Percentiles rank a stretch among this genome's conserved stretches.
phyloP scores from a whole-genome alignment of 2,797 vertebrate genomes.

The Pelodytes ibericus region DNA sequence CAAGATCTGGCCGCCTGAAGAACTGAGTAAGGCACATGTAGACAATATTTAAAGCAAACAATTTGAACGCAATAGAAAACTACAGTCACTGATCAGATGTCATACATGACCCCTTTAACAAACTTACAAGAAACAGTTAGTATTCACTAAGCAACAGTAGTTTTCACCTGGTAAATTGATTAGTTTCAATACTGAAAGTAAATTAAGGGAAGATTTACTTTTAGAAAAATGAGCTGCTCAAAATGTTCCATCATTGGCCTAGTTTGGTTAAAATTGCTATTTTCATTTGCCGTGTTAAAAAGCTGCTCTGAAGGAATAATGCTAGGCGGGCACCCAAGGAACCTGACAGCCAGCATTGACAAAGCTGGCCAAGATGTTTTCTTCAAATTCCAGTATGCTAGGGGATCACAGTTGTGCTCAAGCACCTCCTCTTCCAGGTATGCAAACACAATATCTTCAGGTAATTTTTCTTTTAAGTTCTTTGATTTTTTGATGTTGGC shows the following conservation, averaged over 20 bases:
- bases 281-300: slow-evolving; percentile 89
- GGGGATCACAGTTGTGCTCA: slow-evolving; percentile 96
- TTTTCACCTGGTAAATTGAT: slow-evolving; percentile 64
- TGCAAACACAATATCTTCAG: slow-evolving; percentile 88
- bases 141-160: slow-evolving; percentile 63
- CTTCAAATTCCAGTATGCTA: slow-evolving; percentile 98
- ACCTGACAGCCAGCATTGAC: slow-evolving; percentile 91
- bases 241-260: slow-evolving; percentile 90
- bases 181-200: slow-evolving; percentile 94
- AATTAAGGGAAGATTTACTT: slow-evolving; percentile 97
- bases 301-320: slow-evolving; percentile 91
- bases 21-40: slow-evolving; percentile 97
- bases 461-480: slow-evolving; percentile 83
- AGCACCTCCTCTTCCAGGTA: slow-evolving; percentile 97
- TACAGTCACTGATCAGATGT: slow-evolving; percentile 69
- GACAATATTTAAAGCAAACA: slow-evolving; percentile 72
- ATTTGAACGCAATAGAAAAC: slow-evolving; percentile 70
- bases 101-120: slow-evolving; percentile 72
- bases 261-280: slow-evolving; percentile 85
- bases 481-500: slow-evolving; percentile 84
- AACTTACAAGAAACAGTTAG: slow-evolving; percentile 59
- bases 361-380: slow-evolving; percentile 92
- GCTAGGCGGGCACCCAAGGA: slow-evolving; percentile 94
- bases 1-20: slow-evolving; percentile 94
- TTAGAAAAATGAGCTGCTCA: slow-evolving; percentile 95